Evolutionary conservation across 2,888 invertebrate genomes (phyloP).

Genomic region (Ypsolopha sequella): DNA sequence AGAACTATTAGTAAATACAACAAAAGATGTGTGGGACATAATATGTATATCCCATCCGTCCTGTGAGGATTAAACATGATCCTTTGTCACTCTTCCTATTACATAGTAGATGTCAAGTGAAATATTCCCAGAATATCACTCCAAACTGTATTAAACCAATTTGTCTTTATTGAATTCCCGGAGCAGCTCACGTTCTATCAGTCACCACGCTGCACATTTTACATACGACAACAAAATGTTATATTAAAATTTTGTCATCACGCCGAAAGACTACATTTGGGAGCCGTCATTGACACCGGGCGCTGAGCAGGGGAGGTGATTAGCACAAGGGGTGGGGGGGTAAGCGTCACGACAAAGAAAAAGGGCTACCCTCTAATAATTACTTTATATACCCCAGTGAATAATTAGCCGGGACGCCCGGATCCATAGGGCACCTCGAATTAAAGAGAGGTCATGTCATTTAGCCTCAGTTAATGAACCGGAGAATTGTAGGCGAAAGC

Average conservation of each 20-base stretch:
- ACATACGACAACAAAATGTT: constrained; percentile 64
- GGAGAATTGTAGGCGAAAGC: constrained; percentile 43
- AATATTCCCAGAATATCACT: too few species aligned
- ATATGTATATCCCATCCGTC: too few species aligned
- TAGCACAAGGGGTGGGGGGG: constrained; percentile 32
- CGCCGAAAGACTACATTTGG: constrained; percentile 54
- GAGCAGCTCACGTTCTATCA: too few species aligned
- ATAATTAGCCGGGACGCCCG: constrained; percentile 57
- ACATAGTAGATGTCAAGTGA: too few species aligned
- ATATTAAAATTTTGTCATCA: constrained; percentile 68
- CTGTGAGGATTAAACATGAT: too few species aligned
- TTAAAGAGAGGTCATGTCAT: constrained; percentile 21
- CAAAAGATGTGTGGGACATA: too few species aligned
- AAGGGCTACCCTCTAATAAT: constrained; percentile 66
- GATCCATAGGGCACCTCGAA: constrained; percentile 58
- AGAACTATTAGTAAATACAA: too few species aligned
- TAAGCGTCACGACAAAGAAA: constrained; percentile 54
- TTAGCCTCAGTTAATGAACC: constrained; percentile 45
- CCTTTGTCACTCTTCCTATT: too few species aligned
- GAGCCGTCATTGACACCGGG: constrained; percentile 63
- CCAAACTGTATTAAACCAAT: too few species aligned
- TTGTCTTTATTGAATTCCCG: too few species aligned
- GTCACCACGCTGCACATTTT: constrained; percentile 32
- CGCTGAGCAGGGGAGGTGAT: constrained; percentile 40
- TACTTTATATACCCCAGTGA: constrained; percentile 67